A percentile compares a stretch with the other conserved stretches of the same genome.
Evolutionary conservation across 2,113 vertebrate genomes (phyloP).

Genomic region (Rhynchomys soricoides): DNA sequence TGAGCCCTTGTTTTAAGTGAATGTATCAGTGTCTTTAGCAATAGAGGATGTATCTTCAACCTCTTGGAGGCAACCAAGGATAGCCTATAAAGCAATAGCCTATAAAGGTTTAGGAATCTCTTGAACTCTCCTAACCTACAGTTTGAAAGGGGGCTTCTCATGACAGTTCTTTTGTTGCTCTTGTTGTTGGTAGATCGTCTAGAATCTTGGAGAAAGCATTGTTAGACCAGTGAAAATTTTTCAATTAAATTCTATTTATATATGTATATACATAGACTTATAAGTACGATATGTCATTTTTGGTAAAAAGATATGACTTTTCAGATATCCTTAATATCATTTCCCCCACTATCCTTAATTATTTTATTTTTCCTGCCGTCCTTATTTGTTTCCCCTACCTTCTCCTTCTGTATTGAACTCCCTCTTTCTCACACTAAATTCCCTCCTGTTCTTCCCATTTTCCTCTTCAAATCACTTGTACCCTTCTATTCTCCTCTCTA

Average conservation of each 20-base stretch:
- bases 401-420: neutral
- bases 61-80: neutral
- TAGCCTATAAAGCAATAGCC: neutral
- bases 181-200: neutral
- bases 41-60: neutral
- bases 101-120: neutral
- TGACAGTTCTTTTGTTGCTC: neutral
- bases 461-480: neutral
- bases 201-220: neutral
- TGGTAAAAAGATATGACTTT: neutral
- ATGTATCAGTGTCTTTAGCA: neutral
- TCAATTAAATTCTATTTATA: neutral
- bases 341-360: neutral
- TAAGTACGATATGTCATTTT: neutral
- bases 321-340: neutral
- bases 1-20: neutral
- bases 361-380: neutral
- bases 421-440: neutral
- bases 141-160: neutral
- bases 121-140: neutral
- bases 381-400: neutral
- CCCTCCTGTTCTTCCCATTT: neutral
- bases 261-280: neutral
- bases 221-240: neutral
- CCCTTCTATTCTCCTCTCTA: neutral